phyloP scores from a whole-genome alignment of 1,140 invertebrate species.

The Oreohelix idahoensis region DNA sequence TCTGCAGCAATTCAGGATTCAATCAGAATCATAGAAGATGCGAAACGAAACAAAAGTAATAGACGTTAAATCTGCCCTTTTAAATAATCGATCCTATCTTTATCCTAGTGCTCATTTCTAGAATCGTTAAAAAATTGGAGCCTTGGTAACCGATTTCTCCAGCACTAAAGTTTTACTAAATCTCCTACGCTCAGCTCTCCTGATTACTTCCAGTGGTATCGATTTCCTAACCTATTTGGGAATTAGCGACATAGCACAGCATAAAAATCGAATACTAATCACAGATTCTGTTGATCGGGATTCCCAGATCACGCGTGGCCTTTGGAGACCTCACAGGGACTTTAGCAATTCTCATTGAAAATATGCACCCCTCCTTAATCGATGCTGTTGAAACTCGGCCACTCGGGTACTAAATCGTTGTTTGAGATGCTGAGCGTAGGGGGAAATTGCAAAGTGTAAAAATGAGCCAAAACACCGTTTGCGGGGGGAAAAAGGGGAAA shows the following conservation, averaged over 20 bases:
- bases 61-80: no score
- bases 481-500: no score
- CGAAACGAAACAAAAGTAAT: no score
- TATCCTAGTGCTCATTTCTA: no score
- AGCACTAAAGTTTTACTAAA: not conserved
- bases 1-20: no score
- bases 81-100: no score
- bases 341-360: not conserved
- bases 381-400: not conserved
- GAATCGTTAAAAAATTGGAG: no score
- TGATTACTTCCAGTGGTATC: conserved; percentile 4
- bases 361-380: conserved; percentile 14
- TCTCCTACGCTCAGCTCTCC: not conserved
- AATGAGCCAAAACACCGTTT: no score
- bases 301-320: not conserved
- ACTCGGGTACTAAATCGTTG: not conserved
- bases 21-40: no score
- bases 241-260: conserved; percentile 23
- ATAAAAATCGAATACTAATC: conserved; percentile 29
- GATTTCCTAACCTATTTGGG: conserved; percentile 10
- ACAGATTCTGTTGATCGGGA: conserved; percentile 19
- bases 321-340: not conserved
- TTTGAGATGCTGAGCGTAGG: no score
- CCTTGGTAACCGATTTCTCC: not conserved
- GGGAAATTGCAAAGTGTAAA: no score